These are phyloP conservation scores for Temnothorax ravouxi DNA, from an alignment of 2,888 invertebrate genomes.

Conservation along the genomic window DNA sequence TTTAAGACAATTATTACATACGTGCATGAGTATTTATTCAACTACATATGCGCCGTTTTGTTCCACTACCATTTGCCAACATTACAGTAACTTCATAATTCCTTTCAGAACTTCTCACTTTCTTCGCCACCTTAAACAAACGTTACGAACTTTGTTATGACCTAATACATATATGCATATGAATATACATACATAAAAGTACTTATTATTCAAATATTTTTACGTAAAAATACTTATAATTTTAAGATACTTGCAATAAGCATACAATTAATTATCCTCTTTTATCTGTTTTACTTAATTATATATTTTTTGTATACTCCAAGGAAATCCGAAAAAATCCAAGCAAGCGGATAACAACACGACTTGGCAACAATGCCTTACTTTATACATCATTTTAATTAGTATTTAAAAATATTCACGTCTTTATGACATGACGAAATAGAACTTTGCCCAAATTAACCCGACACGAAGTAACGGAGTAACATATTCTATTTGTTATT, in stretches of 20 bases:
- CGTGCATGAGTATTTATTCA: too few species aligned
- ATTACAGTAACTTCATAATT: too few species aligned
- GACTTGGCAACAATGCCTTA: background rate
- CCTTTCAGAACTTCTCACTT: too few species aligned
- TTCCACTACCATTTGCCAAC: too few species aligned
- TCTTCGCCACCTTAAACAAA: too few species aligned
- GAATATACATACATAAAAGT: background rate
- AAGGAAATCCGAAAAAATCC: background rate
- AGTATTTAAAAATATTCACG: conserved; percentile 52
- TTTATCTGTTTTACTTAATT: background rate
- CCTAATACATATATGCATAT: background rate
- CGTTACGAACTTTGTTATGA: too few species aligned
- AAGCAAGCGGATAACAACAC: background rate
- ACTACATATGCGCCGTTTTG: too few species aligned
- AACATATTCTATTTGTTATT: conserved; percentile 38
- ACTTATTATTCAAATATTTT: background rate
- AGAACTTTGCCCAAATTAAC: too few species aligned
- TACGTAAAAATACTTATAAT: background rate
- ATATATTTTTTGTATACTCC: background rate
- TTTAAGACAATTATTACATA: too few species aligned
- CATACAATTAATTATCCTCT: background rate
- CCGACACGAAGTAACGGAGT: too few species aligned
- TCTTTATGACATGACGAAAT: conserved; percentile 45
- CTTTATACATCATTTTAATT: conserved; percentile 1
- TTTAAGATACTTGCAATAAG: background rate